A percentile compares a stretch with the other conserved stretches of the same genome.
These are phyloP conservation scores for Dipodomys spectabilis DNA, from an alignment of 2,113 vertebrate species.

Conservation along the genomic window DNA sequence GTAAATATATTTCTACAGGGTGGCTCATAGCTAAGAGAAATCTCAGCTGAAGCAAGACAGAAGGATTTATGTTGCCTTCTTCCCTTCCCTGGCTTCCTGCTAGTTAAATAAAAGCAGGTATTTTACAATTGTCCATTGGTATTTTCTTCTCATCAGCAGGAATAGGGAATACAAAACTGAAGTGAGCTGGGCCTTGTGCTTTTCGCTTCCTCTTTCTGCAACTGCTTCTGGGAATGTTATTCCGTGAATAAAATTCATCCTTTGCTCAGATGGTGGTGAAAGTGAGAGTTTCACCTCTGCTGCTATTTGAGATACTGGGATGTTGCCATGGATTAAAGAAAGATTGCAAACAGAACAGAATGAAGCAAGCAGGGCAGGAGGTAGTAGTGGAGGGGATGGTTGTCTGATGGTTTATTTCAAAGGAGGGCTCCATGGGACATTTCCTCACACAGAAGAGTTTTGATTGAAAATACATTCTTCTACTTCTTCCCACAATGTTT, in stretches of 20 bases:
- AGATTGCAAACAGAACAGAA: neutral
- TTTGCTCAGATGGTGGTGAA: slow-evolving; percentile 42
- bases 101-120: slow-evolving; percentile 33
- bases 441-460: slow-evolving; percentile 60
- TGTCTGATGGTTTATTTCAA: slow-evolving; percentile 57
- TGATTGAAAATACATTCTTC: slow-evolving; percentile 51
- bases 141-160: slow-evolving; percentile 12
- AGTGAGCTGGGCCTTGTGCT: neutral
- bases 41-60: neutral
- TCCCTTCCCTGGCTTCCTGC: neutral
- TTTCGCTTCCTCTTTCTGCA: slow-evolving; percentile 52
- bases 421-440: slow-evolving; percentile 45
- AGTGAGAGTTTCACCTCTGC: neutral
- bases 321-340: slow-evolving; percentile 59
- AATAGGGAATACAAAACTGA: slow-evolving; percentile 34
- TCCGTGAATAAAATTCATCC: slow-evolving; percentile 23
- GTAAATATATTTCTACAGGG: neutral
- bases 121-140: neutral
- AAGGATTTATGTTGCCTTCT: neutral
- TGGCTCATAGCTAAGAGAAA: neutral
- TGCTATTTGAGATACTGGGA: slow-evolving; percentile 9
- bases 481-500: slow-evolving; percentile 31
- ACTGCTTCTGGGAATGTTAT: slow-evolving; percentile 59
- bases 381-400: neutral
- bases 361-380: neutral